These are phyloP conservation scores for Matsumyia berberina DNA, from an alignment of 2,888 invertebrate species.

Conservation along the genomic window DNA sequence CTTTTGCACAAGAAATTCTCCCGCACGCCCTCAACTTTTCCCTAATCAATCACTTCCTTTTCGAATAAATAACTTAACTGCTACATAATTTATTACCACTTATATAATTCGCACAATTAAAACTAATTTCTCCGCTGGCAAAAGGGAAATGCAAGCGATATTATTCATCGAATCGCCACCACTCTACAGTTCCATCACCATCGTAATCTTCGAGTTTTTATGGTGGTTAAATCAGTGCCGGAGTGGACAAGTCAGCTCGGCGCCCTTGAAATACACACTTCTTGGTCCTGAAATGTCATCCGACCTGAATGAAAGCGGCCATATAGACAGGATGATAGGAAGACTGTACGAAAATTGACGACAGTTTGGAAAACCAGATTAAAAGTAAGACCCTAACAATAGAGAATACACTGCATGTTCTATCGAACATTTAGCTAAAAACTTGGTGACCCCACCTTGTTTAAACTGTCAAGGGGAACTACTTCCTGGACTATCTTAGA, in stretches of 20 bases:
- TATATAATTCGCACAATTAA: constrained; percentile 64
- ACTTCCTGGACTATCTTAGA: too few species aligned
- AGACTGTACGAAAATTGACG: too few species aligned
- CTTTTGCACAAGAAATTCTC: not conserved
- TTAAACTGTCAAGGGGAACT: too few species aligned
- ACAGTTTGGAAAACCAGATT: too few species aligned
- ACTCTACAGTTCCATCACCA: constrained; percentile 23
- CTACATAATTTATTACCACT: constrained; percentile 65
- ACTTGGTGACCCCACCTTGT: too few species aligned
- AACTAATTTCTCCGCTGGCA: constrained; percentile 44
- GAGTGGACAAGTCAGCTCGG: not conserved
- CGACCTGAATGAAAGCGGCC: too few species aligned
- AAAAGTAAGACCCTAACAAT: too few species aligned
- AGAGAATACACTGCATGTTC: too few species aligned
- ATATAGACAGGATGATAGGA: too few species aligned
- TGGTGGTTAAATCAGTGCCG: not conserved
- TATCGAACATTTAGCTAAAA: too few species aligned
- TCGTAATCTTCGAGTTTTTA: not conserved
- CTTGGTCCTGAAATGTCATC: too few species aligned
- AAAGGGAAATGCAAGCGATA: constrained; percentile 34
- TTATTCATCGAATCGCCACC: constrained; percentile 36
- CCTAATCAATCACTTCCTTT: constrained; percentile 50
- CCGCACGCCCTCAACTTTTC: constrained; percentile 1
- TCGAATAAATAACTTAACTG: constrained; percentile 43
- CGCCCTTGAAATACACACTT: too few species aligned